phyloP scores from a whole-genome alignment of 2,113 vertebrate genomes.

The Pseudopipra pipra region DNA sequence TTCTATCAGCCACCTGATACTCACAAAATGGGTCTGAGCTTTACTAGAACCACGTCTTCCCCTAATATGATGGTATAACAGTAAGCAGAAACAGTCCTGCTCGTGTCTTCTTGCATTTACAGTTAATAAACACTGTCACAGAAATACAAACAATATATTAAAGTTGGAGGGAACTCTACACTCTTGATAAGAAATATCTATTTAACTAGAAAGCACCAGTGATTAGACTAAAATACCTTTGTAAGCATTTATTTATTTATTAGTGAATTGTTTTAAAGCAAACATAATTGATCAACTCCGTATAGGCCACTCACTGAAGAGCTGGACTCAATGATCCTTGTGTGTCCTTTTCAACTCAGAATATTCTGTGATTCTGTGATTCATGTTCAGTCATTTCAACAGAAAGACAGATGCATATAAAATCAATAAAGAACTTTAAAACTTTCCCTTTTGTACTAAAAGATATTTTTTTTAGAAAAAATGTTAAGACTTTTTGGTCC shows the following conservation, averaged over 20 bases:
- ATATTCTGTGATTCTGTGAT: not conserved
- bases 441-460: not conserved
- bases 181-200: not conserved
- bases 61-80: not conserved
- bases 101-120: not conserved
- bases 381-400: not conserved
- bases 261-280: not conserved
- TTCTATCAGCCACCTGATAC: not conserved
- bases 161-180: not conserved
- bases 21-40: not conserved
- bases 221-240: not conserved
- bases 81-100: not conserved
- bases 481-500: not conserved
- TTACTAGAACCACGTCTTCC: not conserved
- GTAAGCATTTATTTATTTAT: not conserved
- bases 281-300: accelerated
- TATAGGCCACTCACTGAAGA: not conserved
- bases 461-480: not conserved
- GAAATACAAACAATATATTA: not conserved
- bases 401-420: not conserved
- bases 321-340: not conserved
- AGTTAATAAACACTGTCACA: not conserved
- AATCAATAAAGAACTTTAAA: not conserved
- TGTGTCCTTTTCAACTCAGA: not conserved
- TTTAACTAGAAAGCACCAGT: not conserved